A percentile compares a stretch with the other conserved stretches of the same genome.
Evolutionary conservation across 2,888 invertebrate species (phyloP).

Genomic region (Stenichneumon culpator): DNA sequence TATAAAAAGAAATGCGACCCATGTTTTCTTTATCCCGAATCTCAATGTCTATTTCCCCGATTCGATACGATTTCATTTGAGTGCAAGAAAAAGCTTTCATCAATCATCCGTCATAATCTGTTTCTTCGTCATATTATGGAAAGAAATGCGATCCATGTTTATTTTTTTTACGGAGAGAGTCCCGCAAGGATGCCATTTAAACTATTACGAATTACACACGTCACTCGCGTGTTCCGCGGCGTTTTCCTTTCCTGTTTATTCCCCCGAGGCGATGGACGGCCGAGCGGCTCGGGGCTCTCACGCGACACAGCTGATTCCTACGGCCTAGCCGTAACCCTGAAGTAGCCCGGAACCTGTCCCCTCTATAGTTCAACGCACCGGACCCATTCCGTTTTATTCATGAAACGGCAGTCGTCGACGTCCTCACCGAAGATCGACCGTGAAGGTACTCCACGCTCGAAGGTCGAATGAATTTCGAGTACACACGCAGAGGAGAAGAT

Average conservation of each 20-base stretch:
- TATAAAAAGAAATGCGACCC: too few species aligned
- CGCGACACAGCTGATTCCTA: slow-evolving; percentile 31
- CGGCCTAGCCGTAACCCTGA: slow-evolving; percentile 34
- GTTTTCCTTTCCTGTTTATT: slow-evolving; percentile 63
- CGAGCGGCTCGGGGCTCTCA: slow-evolving; percentile 36
- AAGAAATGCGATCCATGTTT: neutral
- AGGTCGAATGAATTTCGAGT: slow-evolving; percentile 37
- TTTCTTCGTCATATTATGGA: too few species aligned
- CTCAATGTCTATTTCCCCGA: too few species aligned
- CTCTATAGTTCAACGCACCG: slow-evolving; percentile 33
- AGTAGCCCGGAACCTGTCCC: slow-evolving; percentile 55
- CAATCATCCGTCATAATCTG: too few species aligned
- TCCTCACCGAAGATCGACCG: slow-evolving; percentile 13
- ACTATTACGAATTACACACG: slow-evolving; percentile 16
- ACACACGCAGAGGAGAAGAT: neutral
- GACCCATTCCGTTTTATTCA: slow-evolving; percentile 27
- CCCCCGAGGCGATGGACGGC: slow-evolving; percentile 12
- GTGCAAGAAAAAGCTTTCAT: too few species aligned
- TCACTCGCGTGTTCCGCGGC: slow-evolving; percentile 10
- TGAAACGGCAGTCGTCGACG: neutral
- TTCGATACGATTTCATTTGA: neutral
- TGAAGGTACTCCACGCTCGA: slow-evolving; percentile 34
- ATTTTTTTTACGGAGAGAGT: neutral
- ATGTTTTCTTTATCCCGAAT: too few species aligned
- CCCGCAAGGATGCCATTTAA: neutral